Conservation (phyloP, 2,888 invertebrate species). For the Parascotia fuliginaria region DNA sequence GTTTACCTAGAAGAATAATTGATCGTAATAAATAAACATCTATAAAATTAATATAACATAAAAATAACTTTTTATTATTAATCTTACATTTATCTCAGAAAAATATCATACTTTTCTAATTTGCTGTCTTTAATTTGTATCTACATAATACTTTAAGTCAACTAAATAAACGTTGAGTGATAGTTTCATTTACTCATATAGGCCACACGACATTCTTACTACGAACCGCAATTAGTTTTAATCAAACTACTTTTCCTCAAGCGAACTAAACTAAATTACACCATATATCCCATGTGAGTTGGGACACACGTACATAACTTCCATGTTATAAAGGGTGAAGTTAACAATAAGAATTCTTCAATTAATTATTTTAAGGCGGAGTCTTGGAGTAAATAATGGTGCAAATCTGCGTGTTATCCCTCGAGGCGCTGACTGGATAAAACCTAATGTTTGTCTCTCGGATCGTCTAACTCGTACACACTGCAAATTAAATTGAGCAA, state of each 20-base stretch:
- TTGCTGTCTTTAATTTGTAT: neutral
- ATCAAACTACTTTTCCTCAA: slow-evolving; percentile 9
- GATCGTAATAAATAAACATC: too few relatives aligned
- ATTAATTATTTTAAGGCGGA: slow-evolving; percentile 58
- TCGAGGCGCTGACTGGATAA: slow-evolving; percentile 49
- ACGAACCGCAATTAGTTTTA: slow-evolving; percentile 10
- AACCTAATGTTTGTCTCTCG: slow-evolving; percentile 49
- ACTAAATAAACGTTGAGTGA: neutral
- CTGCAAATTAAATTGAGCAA: neutral
- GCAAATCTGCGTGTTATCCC: slow-evolving; percentile 59
- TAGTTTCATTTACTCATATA: slow-evolving; percentile 1
- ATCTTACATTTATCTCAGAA: too few relatives aligned
- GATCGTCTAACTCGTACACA: slow-evolving; percentile 41
- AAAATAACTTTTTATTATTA: too few relatives aligned
- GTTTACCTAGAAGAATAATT: too few relatives aligned
- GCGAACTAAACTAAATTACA: slow-evolving; percentile 15
- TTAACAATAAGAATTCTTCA: slow-evolving; percentile 46
- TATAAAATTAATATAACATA: too few relatives aligned
- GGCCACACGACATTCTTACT: slow-evolving; percentile 1
- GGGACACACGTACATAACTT: neutral
- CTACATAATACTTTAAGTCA: neutral
- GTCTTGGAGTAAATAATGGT: slow-evolving; percentile 58
- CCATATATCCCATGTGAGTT: slow-evolving; percentile 1
- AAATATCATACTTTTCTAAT: too few relatives aligned
- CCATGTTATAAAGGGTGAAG: slow-evolving; percentile 11